These are phyloP conservation scores for Sminthurinus aureus DNA, from an alignment of 2,888 invertebrate species.

Conservation along the genomic window DNA sequence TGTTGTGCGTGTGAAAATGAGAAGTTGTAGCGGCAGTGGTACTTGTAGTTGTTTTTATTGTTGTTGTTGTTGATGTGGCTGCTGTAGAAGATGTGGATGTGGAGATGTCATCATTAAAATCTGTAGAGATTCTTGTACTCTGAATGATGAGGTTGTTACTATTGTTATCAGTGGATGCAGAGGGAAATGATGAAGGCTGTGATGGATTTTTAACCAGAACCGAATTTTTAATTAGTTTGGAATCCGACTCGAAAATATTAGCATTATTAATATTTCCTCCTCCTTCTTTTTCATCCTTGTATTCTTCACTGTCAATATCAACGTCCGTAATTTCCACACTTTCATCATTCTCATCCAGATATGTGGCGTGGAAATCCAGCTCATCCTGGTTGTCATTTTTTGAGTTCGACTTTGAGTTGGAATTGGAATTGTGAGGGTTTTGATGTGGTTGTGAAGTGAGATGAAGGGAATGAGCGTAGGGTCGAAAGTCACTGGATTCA, in stretches of 20 bases:
- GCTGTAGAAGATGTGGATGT: conserved; percentile 1
- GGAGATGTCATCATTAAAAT: not conserved
- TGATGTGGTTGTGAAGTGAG: conserved; percentile 25
- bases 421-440: conserved; percentile 25
- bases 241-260: conserved; percentile 1
- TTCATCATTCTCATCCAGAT: conserved; percentile 35
- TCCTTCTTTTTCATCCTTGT: conserved; percentile 34
- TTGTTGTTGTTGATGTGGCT: conserved; percentile 12
- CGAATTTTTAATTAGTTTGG: not conserved
- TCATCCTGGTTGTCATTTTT: conserved; percentile 30
- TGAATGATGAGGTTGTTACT: conserved; percentile 47
- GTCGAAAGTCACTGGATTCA: conserved; percentile 30
- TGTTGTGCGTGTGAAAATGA: not conserved
- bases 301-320: conserved; percentile 40
- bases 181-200: too few relatives aligned
- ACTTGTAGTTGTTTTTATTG: conserved; percentile 34
- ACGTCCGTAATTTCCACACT: conserved; percentile 16
- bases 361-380: conserved; percentile 32
- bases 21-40: conserved; percentile 6
- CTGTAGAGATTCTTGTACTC: conserved; percentile 36
- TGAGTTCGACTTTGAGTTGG: conserved; percentile 36
- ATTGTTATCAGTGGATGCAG: conserved; percentile 26
- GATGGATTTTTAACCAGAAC: not conserved
- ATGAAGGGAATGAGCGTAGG: conserved; percentile 32
- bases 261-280: conserved; percentile 7